These are phyloP conservation scores for Masticophis lateralis DNA, from an alignment of 2,797 vertebrate genomes.

Conservation along the genomic window DNA sequence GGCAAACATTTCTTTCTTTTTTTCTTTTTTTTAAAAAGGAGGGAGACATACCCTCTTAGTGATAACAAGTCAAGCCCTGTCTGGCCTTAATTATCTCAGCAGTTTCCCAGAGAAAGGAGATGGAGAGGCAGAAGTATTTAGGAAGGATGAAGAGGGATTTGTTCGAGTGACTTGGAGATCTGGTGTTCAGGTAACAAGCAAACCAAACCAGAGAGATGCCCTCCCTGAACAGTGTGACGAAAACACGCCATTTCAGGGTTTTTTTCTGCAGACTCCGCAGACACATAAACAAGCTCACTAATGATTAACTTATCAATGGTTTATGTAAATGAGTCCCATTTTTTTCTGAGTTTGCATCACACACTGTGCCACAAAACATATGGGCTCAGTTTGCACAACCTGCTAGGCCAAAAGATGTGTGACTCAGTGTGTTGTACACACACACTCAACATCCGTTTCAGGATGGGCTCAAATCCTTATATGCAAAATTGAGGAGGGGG, in stretches of 20 bases:
- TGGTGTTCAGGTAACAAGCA: neutral
- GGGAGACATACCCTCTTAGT: neutral
- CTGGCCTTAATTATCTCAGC: conserved; percentile 20
- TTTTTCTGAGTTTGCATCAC: neutral
- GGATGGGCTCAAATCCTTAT: neutral
- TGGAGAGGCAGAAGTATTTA: neutral
- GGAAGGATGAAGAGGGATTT: neutral
- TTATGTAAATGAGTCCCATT: neutral
- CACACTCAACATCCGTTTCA: neutral
- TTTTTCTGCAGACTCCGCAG: neutral
- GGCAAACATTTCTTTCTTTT: neutral
- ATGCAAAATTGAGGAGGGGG: neutral
- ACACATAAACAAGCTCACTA: neutral
- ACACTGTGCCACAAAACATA: neutral
- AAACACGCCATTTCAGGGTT: neutral
- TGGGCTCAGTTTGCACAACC: neutral
- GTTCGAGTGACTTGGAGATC: neutral
- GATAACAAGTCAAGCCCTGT: neutral
- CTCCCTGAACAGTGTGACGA: neutral
- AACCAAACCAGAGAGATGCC: neutral
- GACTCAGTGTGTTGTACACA: neutral
- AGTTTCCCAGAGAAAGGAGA: conserved; percentile 2
- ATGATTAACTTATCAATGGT: neutral
- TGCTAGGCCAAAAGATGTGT: neutral
- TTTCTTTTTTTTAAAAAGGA: neutral